These are phyloP conservation scores for Tipula unca DNA, from an alignment of 2,888 invertebrate species.

Conservation along the genomic window DNA sequence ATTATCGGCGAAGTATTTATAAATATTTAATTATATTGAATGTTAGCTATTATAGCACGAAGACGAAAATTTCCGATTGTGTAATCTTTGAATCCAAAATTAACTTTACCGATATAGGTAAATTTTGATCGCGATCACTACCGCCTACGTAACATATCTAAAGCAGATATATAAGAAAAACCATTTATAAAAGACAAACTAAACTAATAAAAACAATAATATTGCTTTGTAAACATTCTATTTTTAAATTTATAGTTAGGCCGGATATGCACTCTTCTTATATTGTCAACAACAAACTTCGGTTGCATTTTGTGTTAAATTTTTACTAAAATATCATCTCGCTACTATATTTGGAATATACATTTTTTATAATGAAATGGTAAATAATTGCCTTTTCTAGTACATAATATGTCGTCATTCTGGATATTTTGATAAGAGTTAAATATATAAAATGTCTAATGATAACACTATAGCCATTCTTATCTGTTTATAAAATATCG, in stretches of 20 bases:
- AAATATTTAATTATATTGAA: not conserved
- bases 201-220: not conserved
- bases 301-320: not conserved
- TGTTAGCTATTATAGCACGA: not conserved
- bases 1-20: no score
- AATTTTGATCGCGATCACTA: not conserved
- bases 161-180: not conserved
- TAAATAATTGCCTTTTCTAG: not conserved
- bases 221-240: not conserved
- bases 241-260: not conserved
- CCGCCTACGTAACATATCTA: not conserved
- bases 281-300: not conserved
- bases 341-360: not conserved
- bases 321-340: not conserved
- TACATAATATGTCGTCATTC: not conserved
- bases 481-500: not conserved
- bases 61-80: not conserved
- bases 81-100: not conserved
- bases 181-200: not conserved
- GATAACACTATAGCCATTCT: not conserved
- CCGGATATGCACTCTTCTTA: not conserved
- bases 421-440: not conserved
- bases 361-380: not conserved
- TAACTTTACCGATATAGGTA: not conserved
- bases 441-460: not conserved